Percentiles rank a stretch among this genome's conserved stretches.
Conservation (phyloP, 2,888 invertebrate genomes). For the Agrilus mali region DNA sequence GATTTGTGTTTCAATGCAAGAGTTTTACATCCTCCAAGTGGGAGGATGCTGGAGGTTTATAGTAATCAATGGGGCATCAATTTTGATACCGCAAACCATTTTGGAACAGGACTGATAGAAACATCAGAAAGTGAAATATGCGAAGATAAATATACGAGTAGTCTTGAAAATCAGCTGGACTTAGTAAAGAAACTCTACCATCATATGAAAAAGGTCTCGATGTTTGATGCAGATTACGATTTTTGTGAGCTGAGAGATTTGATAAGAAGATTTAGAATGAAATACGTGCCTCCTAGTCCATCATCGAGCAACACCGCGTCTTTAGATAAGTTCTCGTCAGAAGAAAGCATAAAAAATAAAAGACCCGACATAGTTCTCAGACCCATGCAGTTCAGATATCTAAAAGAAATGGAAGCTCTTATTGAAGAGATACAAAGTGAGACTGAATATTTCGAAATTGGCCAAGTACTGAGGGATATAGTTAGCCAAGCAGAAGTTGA, state of each 20-base stretch:
- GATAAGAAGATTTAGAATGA: neutral
- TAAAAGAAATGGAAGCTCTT: conserved; percentile 1
- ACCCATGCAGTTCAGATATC: conserved; percentile 2
- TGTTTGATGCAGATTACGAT: neutral
- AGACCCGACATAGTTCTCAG: neutral
- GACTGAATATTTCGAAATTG: neutral
- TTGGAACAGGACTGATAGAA: neutral
- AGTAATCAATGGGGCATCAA: conserved; percentile 82
- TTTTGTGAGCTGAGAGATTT: neutral
- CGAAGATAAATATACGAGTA: no score
- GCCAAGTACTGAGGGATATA: conserved; percentile 1
- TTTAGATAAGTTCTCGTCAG: no score
- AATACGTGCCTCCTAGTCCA: neutral
- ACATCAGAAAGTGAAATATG: neutral
- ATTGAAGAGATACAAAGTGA: neutral
- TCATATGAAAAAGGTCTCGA: neutral
- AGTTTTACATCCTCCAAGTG: conserved; percentile 51
- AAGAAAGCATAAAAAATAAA: neutral
- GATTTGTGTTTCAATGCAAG: conserved; percentile 50
- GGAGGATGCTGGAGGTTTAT: conserved; percentile 65
- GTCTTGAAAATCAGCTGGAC: neutral
- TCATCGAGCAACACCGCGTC: no score
- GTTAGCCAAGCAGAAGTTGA: conserved; percentile 1
- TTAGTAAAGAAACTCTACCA: neutral
- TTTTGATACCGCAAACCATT: conserved; percentile 52